Conservation (phyloP, 2,113 vertebrate species). For the Piaya cayana region DNA sequence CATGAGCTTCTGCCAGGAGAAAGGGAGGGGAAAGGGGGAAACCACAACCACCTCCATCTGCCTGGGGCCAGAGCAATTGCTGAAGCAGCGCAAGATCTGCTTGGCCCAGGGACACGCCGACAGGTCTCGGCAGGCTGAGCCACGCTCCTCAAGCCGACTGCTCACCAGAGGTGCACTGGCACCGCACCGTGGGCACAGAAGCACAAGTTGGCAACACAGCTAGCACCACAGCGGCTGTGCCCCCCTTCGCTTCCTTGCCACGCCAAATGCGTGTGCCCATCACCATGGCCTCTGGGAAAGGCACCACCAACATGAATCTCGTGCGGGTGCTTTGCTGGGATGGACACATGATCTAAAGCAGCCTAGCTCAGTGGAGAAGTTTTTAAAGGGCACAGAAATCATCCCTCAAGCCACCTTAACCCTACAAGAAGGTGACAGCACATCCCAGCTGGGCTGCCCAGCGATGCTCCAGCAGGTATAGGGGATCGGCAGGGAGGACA, state of each 20-base stretch:
- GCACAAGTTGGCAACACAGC: neutral
- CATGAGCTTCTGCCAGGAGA: conserved; percentile 47
- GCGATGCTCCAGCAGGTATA: neutral
- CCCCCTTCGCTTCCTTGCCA: neutral
- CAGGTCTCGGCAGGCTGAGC: conserved; percentile 26
- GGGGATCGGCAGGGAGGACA: fast-evolving
- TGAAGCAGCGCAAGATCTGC: conserved; percentile 18
- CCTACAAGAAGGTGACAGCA: neutral
- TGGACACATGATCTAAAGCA: conserved; percentile 81
- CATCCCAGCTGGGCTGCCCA: fast-evolving
- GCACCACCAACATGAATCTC: neutral
- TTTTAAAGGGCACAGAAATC: neutral
- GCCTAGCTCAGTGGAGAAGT: conserved; percentile 79
- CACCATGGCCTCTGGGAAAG: neutral
- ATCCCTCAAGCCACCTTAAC: neutral
- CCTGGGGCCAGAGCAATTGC: conserved; percentile 22
- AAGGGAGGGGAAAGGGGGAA: conserved; percentile 60
- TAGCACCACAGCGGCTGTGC: neutral
- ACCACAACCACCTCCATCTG: conserved; percentile 54
- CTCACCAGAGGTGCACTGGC: neutral
- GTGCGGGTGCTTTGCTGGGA: conserved; percentile 67
- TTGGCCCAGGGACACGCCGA: neutral
- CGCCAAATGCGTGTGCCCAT: neutral
- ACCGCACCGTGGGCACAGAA: neutral
- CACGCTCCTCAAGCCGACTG: neutral